These are phyloP conservation scores for Caenorhabditis becei DNA, from an alignment of 2,888 invertebrate species.

Conservation along the genomic window DNA sequence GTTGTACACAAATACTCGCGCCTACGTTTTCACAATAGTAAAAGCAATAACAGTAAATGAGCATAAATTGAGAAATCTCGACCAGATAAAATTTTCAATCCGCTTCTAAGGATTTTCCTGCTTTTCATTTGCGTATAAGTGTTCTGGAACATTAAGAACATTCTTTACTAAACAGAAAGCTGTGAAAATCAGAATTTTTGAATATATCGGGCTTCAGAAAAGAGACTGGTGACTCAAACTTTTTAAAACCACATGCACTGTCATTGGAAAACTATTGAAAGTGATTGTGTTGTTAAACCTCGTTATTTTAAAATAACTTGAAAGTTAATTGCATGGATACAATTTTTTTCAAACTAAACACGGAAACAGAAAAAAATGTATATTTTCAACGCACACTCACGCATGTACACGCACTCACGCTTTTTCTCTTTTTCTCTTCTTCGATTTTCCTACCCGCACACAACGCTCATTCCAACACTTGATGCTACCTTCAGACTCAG, in stretches of 20 bases:
- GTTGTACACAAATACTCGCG: conserved; percentile 38
- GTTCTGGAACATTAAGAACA: too few species aligned
- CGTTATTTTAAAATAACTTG: too few species aligned
- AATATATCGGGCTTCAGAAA: too few species aligned
- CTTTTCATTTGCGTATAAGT: too few species aligned
- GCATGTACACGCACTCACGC: conserved; percentile 27
- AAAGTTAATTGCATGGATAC: too few species aligned
- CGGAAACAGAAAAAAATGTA: neutral
- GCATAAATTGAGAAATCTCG: neutral
- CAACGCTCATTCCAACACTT: conserved; percentile 38
- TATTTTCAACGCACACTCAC: conserved; percentile 32
- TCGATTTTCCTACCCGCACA: conserved; percentile 13
- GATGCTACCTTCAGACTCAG: conserved; percentile 20
- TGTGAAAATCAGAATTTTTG: too few species aligned
- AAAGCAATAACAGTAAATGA: conserved; percentile 8
- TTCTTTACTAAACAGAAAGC: too few species aligned
- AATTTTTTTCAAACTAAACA: conserved; percentile 11
- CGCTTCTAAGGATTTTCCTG: too few species aligned
- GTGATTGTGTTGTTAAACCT: too few species aligned
- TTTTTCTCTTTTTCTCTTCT: conserved; percentile 4
- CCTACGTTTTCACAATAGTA: conserved; percentile 32
- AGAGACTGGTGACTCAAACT: neutral
- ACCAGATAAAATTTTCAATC: too few species aligned
- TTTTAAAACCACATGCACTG: too few species aligned
- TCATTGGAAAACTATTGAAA: too few species aligned